A percentile compares a stretch with the other conserved stretches of the same genome.
phyloP scores from a whole-genome alignment of 2,888 invertebrate genomes.

The Troides aeacus region DNA sequence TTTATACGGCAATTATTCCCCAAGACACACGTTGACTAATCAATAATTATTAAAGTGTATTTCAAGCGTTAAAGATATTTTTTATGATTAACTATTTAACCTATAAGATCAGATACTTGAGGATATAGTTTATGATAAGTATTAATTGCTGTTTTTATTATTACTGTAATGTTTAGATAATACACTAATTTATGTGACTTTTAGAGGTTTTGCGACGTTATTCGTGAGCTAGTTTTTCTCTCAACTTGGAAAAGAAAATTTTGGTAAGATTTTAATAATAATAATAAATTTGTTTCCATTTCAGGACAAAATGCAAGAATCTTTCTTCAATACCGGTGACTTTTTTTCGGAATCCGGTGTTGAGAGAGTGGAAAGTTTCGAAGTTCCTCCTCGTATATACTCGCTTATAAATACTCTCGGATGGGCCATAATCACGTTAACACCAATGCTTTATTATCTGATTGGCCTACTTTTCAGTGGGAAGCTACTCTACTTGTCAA shows the following conservation, averaged over 20 bases:
- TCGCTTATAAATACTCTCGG: slow-evolving; percentile 85
- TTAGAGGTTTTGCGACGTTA: no score
- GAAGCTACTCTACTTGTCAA: slow-evolving; percentile 83
- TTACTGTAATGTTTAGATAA: no score
- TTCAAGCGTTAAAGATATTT: no score
- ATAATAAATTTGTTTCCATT: slow-evolving; percentile 36
- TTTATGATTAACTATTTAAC: no score
- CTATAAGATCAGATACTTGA: no score
- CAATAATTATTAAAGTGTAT: no score
- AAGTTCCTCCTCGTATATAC: slow-evolving; percentile 80
- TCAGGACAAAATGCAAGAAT: slow-evolving; percentile 87
- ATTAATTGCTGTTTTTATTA: no score
- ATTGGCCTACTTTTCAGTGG: slow-evolving; percentile 85
- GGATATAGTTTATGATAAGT: no score
- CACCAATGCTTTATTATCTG: slow-evolving; percentile 86
- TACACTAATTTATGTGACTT: no score
- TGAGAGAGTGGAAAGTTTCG: slow-evolving; percentile 80
- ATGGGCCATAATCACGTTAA: slow-evolving; percentile 85
- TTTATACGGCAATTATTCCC: no score
- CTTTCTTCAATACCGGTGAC: slow-evolving; percentile 87
- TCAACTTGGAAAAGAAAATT: background rate
- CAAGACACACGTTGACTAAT: no score
- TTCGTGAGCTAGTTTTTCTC: no score
- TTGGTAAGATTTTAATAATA: background rate
- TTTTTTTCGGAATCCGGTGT: slow-evolving; percentile 89